Evolutionary conservation across 2,888 invertebrate genomes (phyloP), one percentile per base, ranked within the genome.

Genomic region (Aphidoletes aphidimyza): DNA sequence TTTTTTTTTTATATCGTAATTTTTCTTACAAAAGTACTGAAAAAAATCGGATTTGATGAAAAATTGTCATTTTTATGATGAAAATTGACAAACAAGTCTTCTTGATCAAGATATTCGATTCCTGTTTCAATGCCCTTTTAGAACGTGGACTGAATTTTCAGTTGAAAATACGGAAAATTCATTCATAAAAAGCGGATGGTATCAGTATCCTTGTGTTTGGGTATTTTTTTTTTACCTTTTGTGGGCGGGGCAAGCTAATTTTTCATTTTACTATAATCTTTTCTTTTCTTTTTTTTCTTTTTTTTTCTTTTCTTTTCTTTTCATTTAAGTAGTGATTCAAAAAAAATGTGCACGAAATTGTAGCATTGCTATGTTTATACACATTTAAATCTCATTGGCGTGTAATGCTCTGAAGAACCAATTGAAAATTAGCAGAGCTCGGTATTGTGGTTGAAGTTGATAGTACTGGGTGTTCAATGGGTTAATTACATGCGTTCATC

Each of bases 371-470:
- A n/a, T n/a, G n/a, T n/a, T 17, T 47, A 19, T 47, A 54, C 14
- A 26, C 54, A 54, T 54, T 22, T 54, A 54, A 54, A 54, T 22
- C 22, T n/a, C 26, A 54, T 54, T 69, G 69, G 30, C 30, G 14
- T 69, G 54, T 69, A 69, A 69, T 69, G 26, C 69, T 17, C 1
- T 9, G 30, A 30, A 69, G 69, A n/a, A 69, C 69, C 69, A 69
- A 69, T 69, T 69, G 69, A 54, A 54, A 54, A 54, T 54, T 54
- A 54, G n/a, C 54, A 22, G 22, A 5, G 54, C 22, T 54, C 22
- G 17, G 2, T 11, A 47, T 47, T n/a, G 22, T 69, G 17, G 34
- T 14, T 69, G 69, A 69, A 69, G 3, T 17, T 9, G 14, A 26
- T 22, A 22, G 3, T 8, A 69, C 69, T 30, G 69, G n/a, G 69